These are phyloP conservation scores for Octomys mimax DNA, from an alignment of 2,797 vertebrate species.

Conservation along the genomic window DNA sequence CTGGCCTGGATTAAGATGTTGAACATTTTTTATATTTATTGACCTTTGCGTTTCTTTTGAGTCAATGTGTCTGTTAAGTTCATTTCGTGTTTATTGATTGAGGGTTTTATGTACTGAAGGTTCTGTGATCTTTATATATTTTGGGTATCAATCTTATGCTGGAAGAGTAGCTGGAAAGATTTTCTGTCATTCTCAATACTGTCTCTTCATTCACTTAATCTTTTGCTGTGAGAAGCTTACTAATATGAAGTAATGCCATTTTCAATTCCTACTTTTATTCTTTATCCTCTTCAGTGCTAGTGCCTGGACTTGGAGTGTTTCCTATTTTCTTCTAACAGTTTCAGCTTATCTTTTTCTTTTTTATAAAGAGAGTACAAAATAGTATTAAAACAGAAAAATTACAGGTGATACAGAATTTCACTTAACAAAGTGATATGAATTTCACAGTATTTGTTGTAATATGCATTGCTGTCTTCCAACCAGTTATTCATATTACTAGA, in stretches of 20 bases:
- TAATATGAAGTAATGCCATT: not conserved
- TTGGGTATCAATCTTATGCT: not conserved
- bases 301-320: not conserved
- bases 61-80: not conserved
- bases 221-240: not conserved
- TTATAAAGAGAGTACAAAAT: no score
- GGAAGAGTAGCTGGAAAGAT: not conserved
- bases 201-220: not conserved
- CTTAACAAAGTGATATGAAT: no score
- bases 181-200: not conserved
- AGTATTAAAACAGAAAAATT: no score
- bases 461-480: no score
- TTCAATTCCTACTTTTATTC: not conserved
- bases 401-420: no score
- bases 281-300: not conserved
- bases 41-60: not conserved
- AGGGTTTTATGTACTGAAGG: not conserved
- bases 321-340: not conserved
- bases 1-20: not conserved
- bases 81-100: not conserved
- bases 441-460: no score
- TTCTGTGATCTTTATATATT: not conserved
- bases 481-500: no score
- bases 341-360: no score
- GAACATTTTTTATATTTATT: not conserved